Percentiles rank a stretch among this genome's conserved stretches.
These are phyloP conservation scores for Aspidapion aeneum DNA, from an alignment of 2,888 invertebrate genomes.

Conservation along the genomic window DNA sequence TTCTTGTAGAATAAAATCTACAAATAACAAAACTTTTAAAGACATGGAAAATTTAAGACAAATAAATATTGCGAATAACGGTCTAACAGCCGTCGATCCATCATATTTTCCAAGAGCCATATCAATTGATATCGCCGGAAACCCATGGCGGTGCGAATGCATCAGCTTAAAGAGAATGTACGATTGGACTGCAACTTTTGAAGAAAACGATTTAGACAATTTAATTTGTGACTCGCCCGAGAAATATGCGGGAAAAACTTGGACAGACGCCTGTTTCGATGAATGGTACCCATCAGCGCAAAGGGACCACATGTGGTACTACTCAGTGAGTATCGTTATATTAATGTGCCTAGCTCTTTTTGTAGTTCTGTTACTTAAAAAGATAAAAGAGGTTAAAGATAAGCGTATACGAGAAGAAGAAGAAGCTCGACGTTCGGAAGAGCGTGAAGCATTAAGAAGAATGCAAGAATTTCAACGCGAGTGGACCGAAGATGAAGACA, in stretches of 20 bases:
- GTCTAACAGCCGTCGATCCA: constrained; percentile 60
- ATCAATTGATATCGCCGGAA: constrained; percentile 62
- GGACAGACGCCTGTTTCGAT: constrained; percentile 64
- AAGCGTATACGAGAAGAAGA: constrained; percentile 43
- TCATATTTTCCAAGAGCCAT: constrained; percentile 59
- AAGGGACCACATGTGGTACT: constrained; percentile 53
- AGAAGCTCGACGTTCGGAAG: constrained; percentile 56
- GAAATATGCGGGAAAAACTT: constrained; percentile 59
- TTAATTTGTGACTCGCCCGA: constrained; percentile 66
- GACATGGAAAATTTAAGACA: constrained; percentile 58
- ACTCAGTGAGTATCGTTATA: constrained; percentile 55
- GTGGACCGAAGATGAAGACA: constrained; percentile 39
- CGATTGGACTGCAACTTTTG: constrained; percentile 57
- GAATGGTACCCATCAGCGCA: constrained; percentile 52
- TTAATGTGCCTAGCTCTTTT: constrained; percentile 55
- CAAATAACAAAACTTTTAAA: constrained; percentile 62
- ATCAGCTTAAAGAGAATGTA: constrained; percentile 59
- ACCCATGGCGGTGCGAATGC: constrained; percentile 77
- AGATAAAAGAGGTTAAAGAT: constrained; percentile 54
- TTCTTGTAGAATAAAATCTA: constrained; percentile 56
- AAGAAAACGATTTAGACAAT: constrained; percentile 42
- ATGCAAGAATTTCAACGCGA: constrained; percentile 50
- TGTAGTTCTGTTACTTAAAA: constrained; percentile 53
- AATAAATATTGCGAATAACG: constrained; percentile 67
- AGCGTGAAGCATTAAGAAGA: constrained; percentile 51